Conservation (phyloP, 2,113 vertebrate species). For the Echinops telfairi region DNA sequence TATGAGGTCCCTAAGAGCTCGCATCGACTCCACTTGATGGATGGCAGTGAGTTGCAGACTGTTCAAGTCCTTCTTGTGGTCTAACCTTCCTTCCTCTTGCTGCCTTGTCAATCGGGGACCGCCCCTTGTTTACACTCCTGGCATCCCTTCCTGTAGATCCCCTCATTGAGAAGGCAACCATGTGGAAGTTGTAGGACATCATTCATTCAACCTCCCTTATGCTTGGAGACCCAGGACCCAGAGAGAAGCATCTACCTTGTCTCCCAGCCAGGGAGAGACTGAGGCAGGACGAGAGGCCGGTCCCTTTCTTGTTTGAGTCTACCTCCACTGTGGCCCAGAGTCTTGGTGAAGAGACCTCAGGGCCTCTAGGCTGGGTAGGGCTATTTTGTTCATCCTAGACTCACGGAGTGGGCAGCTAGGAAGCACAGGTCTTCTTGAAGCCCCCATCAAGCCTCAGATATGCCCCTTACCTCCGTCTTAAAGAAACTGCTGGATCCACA, state of each 20-base stretch:
- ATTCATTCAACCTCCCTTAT: background rate
- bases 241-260: background rate
- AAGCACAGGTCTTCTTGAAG: background rate
- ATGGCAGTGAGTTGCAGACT: too few species aligned
- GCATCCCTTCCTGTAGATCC: background rate
- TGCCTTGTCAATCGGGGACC: background rate
- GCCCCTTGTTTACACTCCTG: background rate
- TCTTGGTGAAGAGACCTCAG: background rate
- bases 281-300: background rate
- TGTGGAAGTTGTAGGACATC: background rate
- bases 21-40: too few species aligned
- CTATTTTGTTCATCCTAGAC: background rate
- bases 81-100: background rate
- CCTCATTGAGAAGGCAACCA: conserved; percentile 14
- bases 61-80: background rate
- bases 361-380: background rate
- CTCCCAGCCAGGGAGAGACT: background rate
- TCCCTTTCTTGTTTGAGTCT: background rate
- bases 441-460: background rate
- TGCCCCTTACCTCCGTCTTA: conserved; percentile 18
- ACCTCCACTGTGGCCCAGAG: background rate
- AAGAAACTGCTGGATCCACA: conserved; percentile 60
- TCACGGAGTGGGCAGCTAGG: background rate
- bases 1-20: too few species aligned
- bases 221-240: conserved; percentile 16